phyloP scores from a whole-genome alignment of 2,888 invertebrate species.

The Limnephilus rhombicus region DNA sequence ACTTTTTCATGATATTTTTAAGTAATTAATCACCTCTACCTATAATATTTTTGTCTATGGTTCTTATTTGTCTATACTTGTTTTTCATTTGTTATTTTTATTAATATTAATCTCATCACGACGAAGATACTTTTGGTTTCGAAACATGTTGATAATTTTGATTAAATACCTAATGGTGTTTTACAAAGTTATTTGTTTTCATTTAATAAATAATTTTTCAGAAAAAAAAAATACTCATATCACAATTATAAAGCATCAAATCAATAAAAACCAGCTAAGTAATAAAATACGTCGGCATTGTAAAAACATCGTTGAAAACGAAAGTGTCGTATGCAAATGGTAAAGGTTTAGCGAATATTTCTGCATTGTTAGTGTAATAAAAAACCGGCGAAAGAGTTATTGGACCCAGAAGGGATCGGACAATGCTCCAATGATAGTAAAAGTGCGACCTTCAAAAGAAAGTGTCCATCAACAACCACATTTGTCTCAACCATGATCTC shows the following conservation, averaged over 20 bases:
- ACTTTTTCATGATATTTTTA: too few relatives aligned
- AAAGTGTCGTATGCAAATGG: constrained; percentile 9
- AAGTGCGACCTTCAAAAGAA: constrained; percentile 52
- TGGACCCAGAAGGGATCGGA: constrained; percentile 35
- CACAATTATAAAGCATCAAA: background rate
- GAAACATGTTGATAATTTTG: too few relatives aligned
- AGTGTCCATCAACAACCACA: constrained; percentile 35
- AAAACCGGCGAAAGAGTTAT: constrained; percentile 55
- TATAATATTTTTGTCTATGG: too few relatives aligned
- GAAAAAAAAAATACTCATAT: background rate
- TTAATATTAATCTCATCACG: too few relatives aligned
- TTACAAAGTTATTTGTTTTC: too few relatives aligned
- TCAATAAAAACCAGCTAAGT: background rate
- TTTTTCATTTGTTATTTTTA: too few relatives aligned
- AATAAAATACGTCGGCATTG: background rate
- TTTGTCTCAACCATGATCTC: background rate
- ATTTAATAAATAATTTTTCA: too few relatives aligned
- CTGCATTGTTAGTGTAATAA: constrained; percentile 10
- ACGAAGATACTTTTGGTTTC: too few relatives aligned
- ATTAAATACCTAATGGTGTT: too few relatives aligned
- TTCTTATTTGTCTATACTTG: too few relatives aligned
- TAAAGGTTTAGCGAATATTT: background rate
- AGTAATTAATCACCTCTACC: too few relatives aligned
- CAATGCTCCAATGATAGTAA: constrained; percentile 45
- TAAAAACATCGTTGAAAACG: background rate